Evolutionary conservation across 2,113 vertebrate species (phyloP).

Genomic region (Chaetodon auriga): DNA sequence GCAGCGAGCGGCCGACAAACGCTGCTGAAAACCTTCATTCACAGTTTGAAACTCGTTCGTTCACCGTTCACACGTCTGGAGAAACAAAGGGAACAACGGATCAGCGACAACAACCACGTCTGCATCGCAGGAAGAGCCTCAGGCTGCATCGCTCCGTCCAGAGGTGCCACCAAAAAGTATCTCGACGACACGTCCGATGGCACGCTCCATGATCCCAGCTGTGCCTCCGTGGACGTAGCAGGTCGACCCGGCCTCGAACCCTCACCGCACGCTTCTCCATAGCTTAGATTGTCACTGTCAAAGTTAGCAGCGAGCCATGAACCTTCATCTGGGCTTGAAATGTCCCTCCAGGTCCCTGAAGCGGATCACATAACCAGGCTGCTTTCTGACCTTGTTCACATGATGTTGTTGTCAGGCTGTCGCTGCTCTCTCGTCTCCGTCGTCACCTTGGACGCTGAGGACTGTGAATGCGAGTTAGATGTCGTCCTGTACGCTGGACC

Average conservation of each 20-base stretch:
- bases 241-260: background rate
- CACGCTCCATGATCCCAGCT: background rate
- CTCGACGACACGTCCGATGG: background rate
- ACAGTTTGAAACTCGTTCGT: background rate
- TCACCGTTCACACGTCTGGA: background rate
- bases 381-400: background rate
- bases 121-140: background rate
- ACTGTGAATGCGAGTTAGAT: background rate
- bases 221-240: background rate
- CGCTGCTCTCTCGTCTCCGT: background rate
- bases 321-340: background rate
- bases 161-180: conserved; percentile 8
- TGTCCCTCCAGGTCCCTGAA: background rate
- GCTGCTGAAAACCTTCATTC: background rate
- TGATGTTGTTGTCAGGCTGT: background rate
- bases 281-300: background rate
- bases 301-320: background rate
- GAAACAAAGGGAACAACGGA: background rate
- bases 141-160: conserved; percentile 1
- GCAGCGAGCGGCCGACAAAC: background rate
- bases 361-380: background rate
- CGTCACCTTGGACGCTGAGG: background rate
- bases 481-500: background rate
- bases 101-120: background rate
- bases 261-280: background rate